phyloP scores from a whole-genome alignment of 2,113 vertebrate genomes.

The Vicugna pacos region DNA sequence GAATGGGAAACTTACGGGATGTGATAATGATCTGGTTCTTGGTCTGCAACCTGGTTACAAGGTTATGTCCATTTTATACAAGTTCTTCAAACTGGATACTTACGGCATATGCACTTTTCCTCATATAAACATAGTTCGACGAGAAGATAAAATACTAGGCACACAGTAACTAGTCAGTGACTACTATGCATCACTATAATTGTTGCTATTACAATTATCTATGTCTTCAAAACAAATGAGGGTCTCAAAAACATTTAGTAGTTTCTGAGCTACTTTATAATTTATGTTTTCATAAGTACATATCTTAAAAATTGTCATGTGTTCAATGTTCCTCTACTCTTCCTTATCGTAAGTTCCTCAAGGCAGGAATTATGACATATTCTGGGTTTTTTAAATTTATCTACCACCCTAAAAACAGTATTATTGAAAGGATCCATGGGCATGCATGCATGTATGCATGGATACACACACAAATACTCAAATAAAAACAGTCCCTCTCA shows the following conservation, averaged over 20 bases:
- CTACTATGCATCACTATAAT: not conserved
- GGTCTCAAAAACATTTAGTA: not conserved
- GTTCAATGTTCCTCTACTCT: not conserved
- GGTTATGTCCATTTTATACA: not conserved
- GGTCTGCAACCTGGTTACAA: not conserved
- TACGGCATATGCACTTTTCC: not conserved
- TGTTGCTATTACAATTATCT: not conserved
- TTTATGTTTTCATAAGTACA: not conserved
- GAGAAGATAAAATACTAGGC: not conserved
- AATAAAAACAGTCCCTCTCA: not conserved
- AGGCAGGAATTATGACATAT: not conserved
- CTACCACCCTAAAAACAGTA: not conserved
- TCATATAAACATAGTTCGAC: not conserved
- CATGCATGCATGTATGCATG: rapidly evolving
- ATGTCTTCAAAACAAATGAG: not conserved
- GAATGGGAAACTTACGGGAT: not conserved
- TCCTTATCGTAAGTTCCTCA: not conserved
- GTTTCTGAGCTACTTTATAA: not conserved
- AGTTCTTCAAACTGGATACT: not conserved
- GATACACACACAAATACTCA: not conserved
- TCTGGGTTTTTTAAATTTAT: not conserved
- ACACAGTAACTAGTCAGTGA: not conserved
- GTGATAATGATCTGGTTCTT: not conserved
- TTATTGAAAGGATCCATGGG: not conserved
- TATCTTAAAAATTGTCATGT: not conserved